A percentile compares a stretch with the other conserved stretches of the same genome.
Conservation (phyloP, 2,888 invertebrate genomes). For the Melanophora roralis region DNA sequence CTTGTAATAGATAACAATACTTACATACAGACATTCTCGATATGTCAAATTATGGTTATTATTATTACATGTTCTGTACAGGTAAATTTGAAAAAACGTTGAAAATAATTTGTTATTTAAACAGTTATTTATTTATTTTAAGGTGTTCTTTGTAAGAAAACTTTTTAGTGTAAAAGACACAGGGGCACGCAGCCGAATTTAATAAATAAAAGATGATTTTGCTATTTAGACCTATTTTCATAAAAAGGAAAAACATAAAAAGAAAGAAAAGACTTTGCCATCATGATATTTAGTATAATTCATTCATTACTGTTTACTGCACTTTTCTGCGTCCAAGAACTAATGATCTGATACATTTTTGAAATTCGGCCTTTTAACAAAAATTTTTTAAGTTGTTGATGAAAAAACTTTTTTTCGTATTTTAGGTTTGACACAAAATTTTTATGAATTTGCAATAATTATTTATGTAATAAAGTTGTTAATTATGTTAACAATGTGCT, state of each 20-base stretch:
- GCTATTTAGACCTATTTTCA: not conserved
- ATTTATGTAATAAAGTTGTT: not conserved
- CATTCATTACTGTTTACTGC: conserved; percentile 8
- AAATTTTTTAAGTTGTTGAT: not conserved
- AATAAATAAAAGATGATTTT: conserved; percentile 35
- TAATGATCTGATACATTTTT: not conserved
- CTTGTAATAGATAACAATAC: conserved; percentile 88
- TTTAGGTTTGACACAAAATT: not conserved
- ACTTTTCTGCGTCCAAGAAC: not conserved
- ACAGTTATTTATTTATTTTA: conserved; percentile 72
- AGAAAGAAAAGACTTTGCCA: conserved; percentile 51
- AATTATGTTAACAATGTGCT: not conserved
- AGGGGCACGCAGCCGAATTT: conserved; percentile 78
- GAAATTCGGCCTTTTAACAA: conserved; percentile 6
- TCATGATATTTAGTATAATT: conserved; percentile 12
- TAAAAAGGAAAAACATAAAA: not conserved
- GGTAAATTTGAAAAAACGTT: conserved; percentile 73
- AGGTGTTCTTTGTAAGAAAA: conserved; percentile 93
- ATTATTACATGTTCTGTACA: conserved; percentile 86
- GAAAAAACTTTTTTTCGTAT: not conserved
- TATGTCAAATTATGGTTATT: conserved; percentile 90
- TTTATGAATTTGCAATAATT: not conserved
- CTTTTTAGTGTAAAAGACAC: conserved; percentile 87
- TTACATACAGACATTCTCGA: conserved; percentile 93
- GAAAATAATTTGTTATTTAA: not conserved